Evolutionary conservation across 2,797 vertebrate genomes (phyloP).

Genomic region (Rhyacichthys aspro): DNA sequence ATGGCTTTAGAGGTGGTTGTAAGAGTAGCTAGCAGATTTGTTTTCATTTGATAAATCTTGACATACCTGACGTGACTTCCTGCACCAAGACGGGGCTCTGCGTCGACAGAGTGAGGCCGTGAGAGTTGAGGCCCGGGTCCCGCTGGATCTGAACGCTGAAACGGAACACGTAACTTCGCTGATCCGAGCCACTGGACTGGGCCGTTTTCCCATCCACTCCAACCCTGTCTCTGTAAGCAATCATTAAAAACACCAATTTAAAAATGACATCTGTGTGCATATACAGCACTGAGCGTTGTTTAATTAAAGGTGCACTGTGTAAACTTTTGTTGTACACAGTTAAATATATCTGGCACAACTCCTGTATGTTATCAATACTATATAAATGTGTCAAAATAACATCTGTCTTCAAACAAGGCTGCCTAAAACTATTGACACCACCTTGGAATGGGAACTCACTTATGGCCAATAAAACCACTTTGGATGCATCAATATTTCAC

Average conservation of each 20-base stretch:
- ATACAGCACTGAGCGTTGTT: no score
- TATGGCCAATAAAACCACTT: no score
- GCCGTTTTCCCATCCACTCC: constrained; percentile 73
- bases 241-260: not conserved
- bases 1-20: not conserved
- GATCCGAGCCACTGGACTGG: constrained; percentile 69
- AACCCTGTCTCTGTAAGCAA: constrained; percentile 75
- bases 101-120: constrained; percentile 88
- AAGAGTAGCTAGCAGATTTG: not conserved
- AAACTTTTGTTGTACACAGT: no score
- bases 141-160: constrained; percentile 85
- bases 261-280: not conserved
- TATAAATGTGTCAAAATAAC: no score
- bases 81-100: constrained; percentile 87
- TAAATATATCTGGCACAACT: no score
- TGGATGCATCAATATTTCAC: no score
- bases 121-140: constrained; percentile 83
- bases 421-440: no score
- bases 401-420: no score
- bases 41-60: not conserved
- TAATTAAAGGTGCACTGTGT: no score
- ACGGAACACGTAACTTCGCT: constrained; percentile 79
- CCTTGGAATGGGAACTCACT: no score
- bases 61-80: constrained; percentile 86
- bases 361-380: no score